phyloP scores from a whole-genome alignment of 2,113 vertebrate species.

The Myotis brandtii region DNA sequence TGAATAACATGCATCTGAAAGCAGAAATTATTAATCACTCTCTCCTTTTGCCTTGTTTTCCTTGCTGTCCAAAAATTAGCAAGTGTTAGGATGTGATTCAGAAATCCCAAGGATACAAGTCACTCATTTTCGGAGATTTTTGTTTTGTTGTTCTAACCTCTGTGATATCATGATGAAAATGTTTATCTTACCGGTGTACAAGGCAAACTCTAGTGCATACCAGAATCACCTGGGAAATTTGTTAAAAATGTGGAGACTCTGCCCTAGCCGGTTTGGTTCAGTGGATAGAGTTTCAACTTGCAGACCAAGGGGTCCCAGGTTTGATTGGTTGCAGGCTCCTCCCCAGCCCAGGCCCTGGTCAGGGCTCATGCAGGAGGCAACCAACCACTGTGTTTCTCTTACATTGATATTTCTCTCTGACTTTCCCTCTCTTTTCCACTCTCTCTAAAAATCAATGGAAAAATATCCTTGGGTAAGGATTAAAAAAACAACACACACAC shows the following conservation, averaged over 20 bases:
- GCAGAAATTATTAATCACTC: background rate
- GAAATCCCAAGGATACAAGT: background rate
- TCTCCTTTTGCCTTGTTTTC: slow-evolving; percentile 20
- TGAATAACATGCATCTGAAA: background rate
- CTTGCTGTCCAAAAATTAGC: background rate
- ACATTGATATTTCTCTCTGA: too few species aligned
- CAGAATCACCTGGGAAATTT: background rate
- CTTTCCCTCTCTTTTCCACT: too few species aligned
- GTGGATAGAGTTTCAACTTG: too few species aligned
- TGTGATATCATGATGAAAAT: background rate
- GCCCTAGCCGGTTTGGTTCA: too few species aligned
- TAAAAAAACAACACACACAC: too few species aligned
- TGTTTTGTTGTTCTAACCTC: background rate
- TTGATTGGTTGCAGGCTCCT: too few species aligned
- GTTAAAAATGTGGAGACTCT: background rate
- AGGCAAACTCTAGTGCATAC: background rate
- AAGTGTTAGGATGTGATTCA: background rate
- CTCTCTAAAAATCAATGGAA: too few species aligned
- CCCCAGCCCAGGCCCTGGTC: too few species aligned
- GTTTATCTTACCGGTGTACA: background rate
- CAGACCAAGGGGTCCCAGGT: too few species aligned
- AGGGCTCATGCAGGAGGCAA: too few species aligned
- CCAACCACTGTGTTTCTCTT: too few species aligned
- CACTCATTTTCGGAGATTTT: background rate
- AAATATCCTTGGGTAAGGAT: too few species aligned